Evolutionary conservation across 1,140 invertebrate genomes (phyloP).

Genomic region (Bacillus rossius): DNA sequence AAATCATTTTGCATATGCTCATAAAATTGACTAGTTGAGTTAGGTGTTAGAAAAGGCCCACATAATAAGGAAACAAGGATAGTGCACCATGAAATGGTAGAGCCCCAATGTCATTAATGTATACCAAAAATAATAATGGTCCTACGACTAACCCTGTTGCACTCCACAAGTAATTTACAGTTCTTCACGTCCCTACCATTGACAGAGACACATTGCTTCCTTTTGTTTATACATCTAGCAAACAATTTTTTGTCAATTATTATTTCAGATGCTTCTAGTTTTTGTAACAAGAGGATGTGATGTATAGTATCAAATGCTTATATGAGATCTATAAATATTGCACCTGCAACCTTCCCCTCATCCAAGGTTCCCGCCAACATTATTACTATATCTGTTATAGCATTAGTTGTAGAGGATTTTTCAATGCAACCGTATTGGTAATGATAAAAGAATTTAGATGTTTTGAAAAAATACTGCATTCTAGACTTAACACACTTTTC

Average conservation of each 20-base stretch:
- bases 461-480: too few relatives aligned
- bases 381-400: too few relatives aligned
- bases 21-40: too few relatives aligned
- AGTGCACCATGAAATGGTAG: background rate
- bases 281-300: background rate
- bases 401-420: too few relatives aligned
- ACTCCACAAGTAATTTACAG: background rate
- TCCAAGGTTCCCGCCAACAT: too few relatives aligned
- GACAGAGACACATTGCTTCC: background rate
- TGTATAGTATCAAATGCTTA: constrained; percentile 17
- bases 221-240: background rate
- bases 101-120: constrained; percentile 20
- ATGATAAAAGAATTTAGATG: too few relatives aligned
- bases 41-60: too few relatives aligned
- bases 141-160: constrained; percentile 9
- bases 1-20: too few relatives aligned
- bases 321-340: constrained; percentile 2
- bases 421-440: too few relatives aligned
- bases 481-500: constrained; percentile 3
- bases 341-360: too few relatives aligned
- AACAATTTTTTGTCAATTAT: background rate
- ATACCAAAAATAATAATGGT: constrained; percentile 8
- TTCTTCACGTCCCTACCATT: background rate
- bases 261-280: background rate
- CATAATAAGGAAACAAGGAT: background rate